These are phyloP conservation scores for Agriotes lineatus DNA, from an alignment of 2,888 invertebrate species.

Conservation along the genomic window DNA sequence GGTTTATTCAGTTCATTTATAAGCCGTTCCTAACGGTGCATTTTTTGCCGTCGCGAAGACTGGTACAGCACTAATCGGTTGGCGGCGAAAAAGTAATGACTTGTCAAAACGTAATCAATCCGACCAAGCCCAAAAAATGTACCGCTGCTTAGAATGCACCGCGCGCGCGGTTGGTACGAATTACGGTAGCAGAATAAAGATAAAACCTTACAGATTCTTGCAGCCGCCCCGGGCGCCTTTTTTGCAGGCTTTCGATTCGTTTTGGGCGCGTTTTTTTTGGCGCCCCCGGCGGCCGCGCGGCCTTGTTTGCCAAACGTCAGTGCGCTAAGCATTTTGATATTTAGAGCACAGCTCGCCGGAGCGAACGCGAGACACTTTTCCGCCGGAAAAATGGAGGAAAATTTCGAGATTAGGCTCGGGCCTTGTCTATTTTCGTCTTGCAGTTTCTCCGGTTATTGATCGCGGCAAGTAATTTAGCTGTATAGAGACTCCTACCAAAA, in stretches of 20 bases:
- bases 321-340: conserved; percentile 8
- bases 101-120: too few species aligned
- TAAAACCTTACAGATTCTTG: conserved; percentile 11
- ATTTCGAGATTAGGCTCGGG: not conserved
- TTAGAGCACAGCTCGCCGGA: not conserved
- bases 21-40: too few species aligned
- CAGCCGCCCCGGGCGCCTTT: not conserved
- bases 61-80: not conserved
- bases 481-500: conserved; percentile 34
- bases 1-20: too few species aligned
- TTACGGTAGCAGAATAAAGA: conserved; percentile 8
- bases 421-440: not conserved
- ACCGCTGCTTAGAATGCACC: not conserved
- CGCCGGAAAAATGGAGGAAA: too few species aligned
- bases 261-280: conserved; percentile 9
- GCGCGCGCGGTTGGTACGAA: conserved; percentile 3
- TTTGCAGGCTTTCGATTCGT: conserved; percentile 13
- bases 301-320: conserved; percentile 3
- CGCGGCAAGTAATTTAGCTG: conserved; percentile 31
- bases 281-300: conserved; percentile 4
- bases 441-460: conserved; percentile 26
- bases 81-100: not conserved
- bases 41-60: too few species aligned
- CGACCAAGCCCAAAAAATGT: not conserved
- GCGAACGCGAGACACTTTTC: too few species aligned